Base-by-base conservation (phyloP, 2,113 vertebrate species). In the Sinosuthora webbiana region DNA sequence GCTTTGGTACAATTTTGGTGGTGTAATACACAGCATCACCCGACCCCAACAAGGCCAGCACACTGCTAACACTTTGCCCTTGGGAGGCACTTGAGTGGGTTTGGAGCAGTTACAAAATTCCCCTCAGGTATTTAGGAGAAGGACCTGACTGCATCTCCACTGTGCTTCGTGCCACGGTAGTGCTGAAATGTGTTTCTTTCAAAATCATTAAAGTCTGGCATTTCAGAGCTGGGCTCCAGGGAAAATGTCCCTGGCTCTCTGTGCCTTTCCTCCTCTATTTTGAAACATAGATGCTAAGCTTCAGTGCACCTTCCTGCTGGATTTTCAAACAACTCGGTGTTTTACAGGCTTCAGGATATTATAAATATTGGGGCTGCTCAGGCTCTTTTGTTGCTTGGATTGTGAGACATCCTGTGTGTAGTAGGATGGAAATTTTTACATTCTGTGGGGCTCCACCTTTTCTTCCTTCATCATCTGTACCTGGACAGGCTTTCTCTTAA, bases 161-260 rank as follows among this genome's bases (percentile, higher is more conserved):
- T 86, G 53, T 35, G 21, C 63, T 83, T 62, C 10, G 19, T 82
- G 93, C 91, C 84, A 63, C 28, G 0, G 39, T 35, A 91, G 80
- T 89, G 94, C 94, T 86, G 89, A 96, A 96, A 95, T 88, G 87
- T 97, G 94, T 97, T 97, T 97, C 97, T 96, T 97, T 97, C 95
- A 95, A 95, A 93, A 83, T 97, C 97, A 96, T 94, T 97, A 96
- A 95, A 95, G 84, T 71, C 70, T 96, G 92, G 87, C 87, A 86
- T 93, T 92, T 97, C 84, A 92, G 89, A 96, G 84, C 57, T 52
- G 56, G 37, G 74, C 95, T 97, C 95, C 68, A 83, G 94, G 94
- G 95, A 96, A 56, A 93, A 89, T 39, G 86, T 87, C 83, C 62
- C n/a, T 81, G 42, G 70, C 47, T 78, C 35, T 56, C 60, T 69